Base-by-base conservation (phyloP, 2,797 vertebrate species). In the Poeciliopsis infans region DNA sequence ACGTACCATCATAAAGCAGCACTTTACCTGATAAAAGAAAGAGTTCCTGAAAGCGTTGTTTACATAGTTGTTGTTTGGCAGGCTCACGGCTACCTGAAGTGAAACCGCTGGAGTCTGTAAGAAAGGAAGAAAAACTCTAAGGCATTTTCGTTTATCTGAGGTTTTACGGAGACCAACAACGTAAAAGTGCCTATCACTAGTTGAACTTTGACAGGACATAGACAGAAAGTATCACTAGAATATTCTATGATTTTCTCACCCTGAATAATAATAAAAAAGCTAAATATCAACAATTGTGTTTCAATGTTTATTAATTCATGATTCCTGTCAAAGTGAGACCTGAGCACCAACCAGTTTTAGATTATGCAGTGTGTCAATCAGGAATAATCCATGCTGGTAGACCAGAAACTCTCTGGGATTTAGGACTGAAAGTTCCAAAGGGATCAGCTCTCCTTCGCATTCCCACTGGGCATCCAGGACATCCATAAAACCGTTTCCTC, bases 11-110 rank as follows among this genome's bases (percentile, higher is more conserved):
- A 47, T 72, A 49, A 31, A 53, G 31, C 2, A 23, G 6, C 16
- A n/a, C n/a, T 57, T 78, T 89, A 98, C 97, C 97, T 98, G 95
- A 55, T 96, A 98, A 86, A 97, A 97, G 93, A 98, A 98, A 28
- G 95, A 96, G 79, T 95, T 95, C 49, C 95, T 94, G 93, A 98
- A 98, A 81, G 95, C 91, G 2, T 97, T 97, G 77, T 92, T 93
- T 13, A 86, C 73, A 74, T 94, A 90, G 74, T 93, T 89, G 64
- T 95, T 95, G 16, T 79, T 76, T 70, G 98, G 97, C 46, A 98
- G 95, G 85, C 87, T 94, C 66, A 95, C 94, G 75, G 96, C 96
- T 31, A 98, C 86, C 49, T 95, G 93, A 33, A 99, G 91, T 53
- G 91, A 92, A 84, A 98, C 72, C 77, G 85, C 90, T 79, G 96